Evolutionary conservation across 1,140 invertebrate species (phyloP), one percentile per base, ranked within the genome.

Genomic region (Drosophila funebris): DNA sequence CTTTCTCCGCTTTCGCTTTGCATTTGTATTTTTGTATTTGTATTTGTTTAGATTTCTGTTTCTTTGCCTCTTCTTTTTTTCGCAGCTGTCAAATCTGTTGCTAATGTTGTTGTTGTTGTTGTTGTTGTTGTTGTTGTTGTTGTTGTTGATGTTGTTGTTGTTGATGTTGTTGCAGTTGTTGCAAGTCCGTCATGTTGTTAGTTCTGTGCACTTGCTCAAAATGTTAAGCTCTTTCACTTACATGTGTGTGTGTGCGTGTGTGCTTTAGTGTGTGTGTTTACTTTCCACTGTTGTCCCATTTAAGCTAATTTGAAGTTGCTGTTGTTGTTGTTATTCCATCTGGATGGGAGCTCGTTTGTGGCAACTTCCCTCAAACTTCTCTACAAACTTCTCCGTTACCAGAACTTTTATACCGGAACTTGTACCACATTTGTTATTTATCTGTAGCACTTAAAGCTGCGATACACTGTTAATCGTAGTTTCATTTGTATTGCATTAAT

Each of bases 121-220:
- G 14, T 18, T 52, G 14, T 16, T 33, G 16, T 20, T 31, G 48
- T 6, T 57, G 33, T 58, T 50, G 36, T 27, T 13, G 48, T 9
- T 56, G 33, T 7, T 39, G 20, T 9, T 41, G 24, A 22, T 60
- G 36, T 60, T 52, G 39, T 31, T 11, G 27, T 31, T 14, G 50
- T 6, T 41, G 20, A 6, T 41, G 22, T n/a, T 29, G 27, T 29
- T 58, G 53, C 13, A 48, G n/a, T 24, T 22, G 33, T 31, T 39
- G 52, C 18, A 39, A 39, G 22, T 43, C 46, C 14, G 53, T 60
- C 53, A 22, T 60, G 36, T 60, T 52, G 39, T 31, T 11, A 53
- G 48, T 44, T 31, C 22, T 16, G 8, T 36, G 64, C 44, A 27
- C 29, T 67, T 67, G 61, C 62, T 43, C 48, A 37, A 48, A 68